Base-by-base conservation (phyloP, 35 echinoderm and acorn worm species). In the Acanthaster planci region DNA sequence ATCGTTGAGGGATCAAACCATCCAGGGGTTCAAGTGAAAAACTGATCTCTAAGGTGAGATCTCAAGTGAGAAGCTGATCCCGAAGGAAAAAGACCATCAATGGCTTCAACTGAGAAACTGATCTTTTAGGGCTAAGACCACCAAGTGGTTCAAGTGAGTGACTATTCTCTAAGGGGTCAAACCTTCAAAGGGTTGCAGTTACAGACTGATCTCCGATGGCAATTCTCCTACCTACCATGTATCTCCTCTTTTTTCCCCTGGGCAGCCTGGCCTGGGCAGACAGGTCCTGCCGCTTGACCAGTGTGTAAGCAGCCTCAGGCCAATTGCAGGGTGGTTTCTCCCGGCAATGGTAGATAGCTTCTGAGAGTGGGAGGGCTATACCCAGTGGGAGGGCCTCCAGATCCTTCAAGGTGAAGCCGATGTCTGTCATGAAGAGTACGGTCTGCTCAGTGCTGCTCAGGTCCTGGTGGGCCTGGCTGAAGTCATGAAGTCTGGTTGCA, bases 231-330 rank as follows among this genome's bases (percentile, higher is more conserved):
- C 51, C 56, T 35, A 36, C 80, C 30, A 37, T 38, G 35, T 16
- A 37, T 50, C 47, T 81, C 39, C 22, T 83, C 22, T 81, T 82
- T 30, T 39, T 36, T 72, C 35, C 86, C 80, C 82, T 51, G 18
- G 84, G 52, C 64, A 89, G 81, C 55, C 88, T 83, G 15, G 82
- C 85, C 76, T 99, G 91, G 16, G 51, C 85, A 0, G 92, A 91
- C 1, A 99, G 79, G 87, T 99, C 96, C 54, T 99, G 89, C 37
- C 96, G 85, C 15, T 89, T 86, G 16, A 99, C 83, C 18, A 99
- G 84, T 21, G 77, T 76, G 47, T 97, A 99, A 14, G 96, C 96
- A 3, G 81, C 83, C 81, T 99, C 87, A 8, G 96, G 88, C 96
- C 96, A 99, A 42, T 83, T 84, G 37, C 68, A 85, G 0, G 88